Base-by-base conservation (phyloP, 2,113 vertebrate genomes). In the Gulo gulo region DNA sequence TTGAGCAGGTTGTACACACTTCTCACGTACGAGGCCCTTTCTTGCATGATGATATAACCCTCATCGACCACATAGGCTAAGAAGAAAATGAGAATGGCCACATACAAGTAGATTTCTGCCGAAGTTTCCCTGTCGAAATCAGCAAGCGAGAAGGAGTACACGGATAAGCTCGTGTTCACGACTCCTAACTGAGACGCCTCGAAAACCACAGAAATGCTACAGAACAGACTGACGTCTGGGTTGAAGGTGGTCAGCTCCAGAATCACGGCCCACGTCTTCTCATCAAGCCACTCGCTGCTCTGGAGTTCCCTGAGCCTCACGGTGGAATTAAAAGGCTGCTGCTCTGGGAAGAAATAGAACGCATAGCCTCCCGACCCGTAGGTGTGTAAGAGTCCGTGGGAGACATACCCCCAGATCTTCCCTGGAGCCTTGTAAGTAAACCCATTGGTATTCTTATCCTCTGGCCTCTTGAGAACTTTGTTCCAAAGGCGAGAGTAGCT, bases 211-310 rank as follows among this genome's bases (percentile, higher is more conserved):
- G 98, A 98, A 15, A 98, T n/a, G 50, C 97, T 98, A n/a, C 98
- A 98, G 78, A 99, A 95, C 45, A 98, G 98, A 20, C 65, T 57
- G 31, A n/a, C 29, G 0, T 98, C 98, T 0, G 97, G 18, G 47
- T 98, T 99, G 26, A 98, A 98, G 0, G 98, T 98, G 0, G 97
- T 98, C 11, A 98, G 61, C 34, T 99, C 98, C 50, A 98, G 18
- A 36, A 99, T 98, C 59, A 99, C 98, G 2, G 98, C 98, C 98
- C 98, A 98, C 0, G 98, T 99, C 50, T 96, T 97, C 67, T 98
- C 98, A 80, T 99, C 98, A 0, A 99, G 98, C 99, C 99, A 99
- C 1, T 23, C 73, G 74, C 24, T 84, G 10, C 55, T 76, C 21
- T 98, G 88, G 2, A 99, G 98, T 14, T 73, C 34, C 10, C 65